Base-by-base conservation (phyloP, 1,140 invertebrate genomes). In the Drosophila bocki region DNA sequence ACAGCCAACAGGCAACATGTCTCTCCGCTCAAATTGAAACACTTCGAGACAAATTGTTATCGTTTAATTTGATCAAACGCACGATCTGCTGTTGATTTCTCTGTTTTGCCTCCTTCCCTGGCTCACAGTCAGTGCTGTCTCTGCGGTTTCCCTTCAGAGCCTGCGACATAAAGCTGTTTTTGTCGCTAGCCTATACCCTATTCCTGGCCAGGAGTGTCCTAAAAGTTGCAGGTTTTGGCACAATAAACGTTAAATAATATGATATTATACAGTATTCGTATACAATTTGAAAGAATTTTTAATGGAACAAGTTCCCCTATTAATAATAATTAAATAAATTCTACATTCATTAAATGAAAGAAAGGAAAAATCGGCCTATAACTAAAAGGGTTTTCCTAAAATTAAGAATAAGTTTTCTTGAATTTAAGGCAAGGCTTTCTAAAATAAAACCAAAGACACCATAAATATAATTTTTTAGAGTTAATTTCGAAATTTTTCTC, bases 1-100 rank as follows among this genome's bases (percentile, higher is more conserved):
- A 35, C 32, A 19, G 32, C 32, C 51, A 53, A n/a, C 53, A n/a
- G 53, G 80, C 83, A 84, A 84, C 85, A 83, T 88, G 83, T 57
- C 54, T 62, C 37, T 47, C 63, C 65, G 85, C 80, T 88, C 85
- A 88, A 88, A 88, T 88, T 88, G 91, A 92, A 92, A 92, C 91
- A 92, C 91, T 92, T 92, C 91, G 83, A 87, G 91, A 92, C 91
- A 92, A 92, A 92, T 92, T 92, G 91, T 92, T 92, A 92, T 92
- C 91, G 91, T 92, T 92, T 91, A 92, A 92, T 92, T 92, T 92
- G 91, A 92, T 92, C 91, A 88, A 88, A 91, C 88, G 90, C 88
- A 91, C 88, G 88, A 90, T 88, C 85, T 88, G 80, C 61, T 88
- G 80, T 90, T 88, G 84, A 88, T 88, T 88, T 74, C 70, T 74